These are phyloP conservation scores for Ophion ellenae DNA, from an alignment of 2,888 invertebrate genomes.

Conservation along the genomic window DNA sequence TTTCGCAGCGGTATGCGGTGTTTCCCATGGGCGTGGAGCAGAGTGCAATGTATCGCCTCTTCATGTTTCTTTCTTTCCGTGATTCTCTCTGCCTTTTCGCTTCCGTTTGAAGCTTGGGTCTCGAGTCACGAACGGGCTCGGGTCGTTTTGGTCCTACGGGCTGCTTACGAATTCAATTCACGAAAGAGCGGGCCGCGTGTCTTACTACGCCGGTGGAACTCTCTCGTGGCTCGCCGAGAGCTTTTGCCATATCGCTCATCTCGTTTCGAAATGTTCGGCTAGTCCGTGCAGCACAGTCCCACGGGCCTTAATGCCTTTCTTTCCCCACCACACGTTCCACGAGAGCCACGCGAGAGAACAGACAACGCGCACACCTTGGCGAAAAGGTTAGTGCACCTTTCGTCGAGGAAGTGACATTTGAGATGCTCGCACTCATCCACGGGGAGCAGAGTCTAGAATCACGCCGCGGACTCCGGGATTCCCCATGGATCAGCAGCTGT, in stretches of 20 bases:
- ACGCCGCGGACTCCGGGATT: slow-evolving; percentile 19
- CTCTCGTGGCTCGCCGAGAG: neutral
- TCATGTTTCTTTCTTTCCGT: neutral
- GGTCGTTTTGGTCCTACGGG: neutral
- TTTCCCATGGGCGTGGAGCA: no score
- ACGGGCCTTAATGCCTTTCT: slow-evolving; percentile 29
- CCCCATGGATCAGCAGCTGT: neutral
- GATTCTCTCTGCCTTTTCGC: neutral
- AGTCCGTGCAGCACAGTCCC: slow-evolving; percentile 32
- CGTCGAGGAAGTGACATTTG: slow-evolving; percentile 67
- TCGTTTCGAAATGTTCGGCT: slow-evolving; percentile 55
- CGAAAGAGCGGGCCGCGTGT: slow-evolving; percentile 29
- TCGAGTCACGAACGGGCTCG: slow-evolving; percentile 35
- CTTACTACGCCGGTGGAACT: neutral
- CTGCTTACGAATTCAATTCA: slow-evolving; percentile 55
- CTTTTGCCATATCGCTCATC: slow-evolving; percentile 54
- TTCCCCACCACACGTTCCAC: neutral
- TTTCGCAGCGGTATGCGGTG: no score
- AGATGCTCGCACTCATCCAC: slow-evolving; percentile 39
- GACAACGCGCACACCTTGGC: slow-evolving; percentile 42
- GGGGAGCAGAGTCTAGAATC: slow-evolving; percentile 33
- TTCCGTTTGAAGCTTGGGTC: neutral
- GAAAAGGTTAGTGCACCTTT: slow-evolving; percentile 65
- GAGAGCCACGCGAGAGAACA: neutral
- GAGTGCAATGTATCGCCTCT: neutral